Evolutionary conservation across 2,113 vertebrate genomes (phyloP).

Genomic region (Myrmecobius fasciatus): DNA sequence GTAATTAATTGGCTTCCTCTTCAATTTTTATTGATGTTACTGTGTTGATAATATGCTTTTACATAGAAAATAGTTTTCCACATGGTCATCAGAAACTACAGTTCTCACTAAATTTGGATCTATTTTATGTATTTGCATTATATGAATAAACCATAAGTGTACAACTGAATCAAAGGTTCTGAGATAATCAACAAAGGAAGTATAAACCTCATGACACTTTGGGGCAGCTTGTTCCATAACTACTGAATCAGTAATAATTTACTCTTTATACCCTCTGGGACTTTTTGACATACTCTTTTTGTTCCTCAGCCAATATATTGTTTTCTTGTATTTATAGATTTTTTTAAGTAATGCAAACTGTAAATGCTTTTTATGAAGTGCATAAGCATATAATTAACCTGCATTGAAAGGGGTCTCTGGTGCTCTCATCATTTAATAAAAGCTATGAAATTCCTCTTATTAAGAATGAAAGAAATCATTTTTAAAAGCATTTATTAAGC

Average conservation of each 20-base stretch:
- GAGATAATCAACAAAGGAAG: background rate
- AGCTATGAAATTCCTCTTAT: background rate
- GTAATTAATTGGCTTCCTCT: background rate
- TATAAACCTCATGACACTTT: background rate
- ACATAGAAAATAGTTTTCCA: background rate
- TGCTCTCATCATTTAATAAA: background rate
- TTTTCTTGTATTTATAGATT: background rate
- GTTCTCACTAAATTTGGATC: background rate
- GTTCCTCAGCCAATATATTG: background rate
- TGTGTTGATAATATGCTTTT: background rate
- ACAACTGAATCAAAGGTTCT: background rate
- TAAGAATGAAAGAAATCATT: background rate
- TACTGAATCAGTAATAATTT: background rate
- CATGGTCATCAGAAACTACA: background rate
- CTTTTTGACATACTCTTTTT: background rate
- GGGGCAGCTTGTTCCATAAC: background rate
- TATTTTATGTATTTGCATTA: background rate
- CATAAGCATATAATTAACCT: background rate
- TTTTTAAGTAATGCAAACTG: background rate
- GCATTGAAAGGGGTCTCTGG: background rate
- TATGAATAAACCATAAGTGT: background rate
- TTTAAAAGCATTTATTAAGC: background rate
- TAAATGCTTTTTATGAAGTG: background rate
- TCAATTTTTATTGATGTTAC: background rate
- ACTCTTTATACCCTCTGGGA: background rate